Evolutionary conservation across 2,888 invertebrate species (phyloP).

Genomic region (Zonitis immaculata): DNA sequence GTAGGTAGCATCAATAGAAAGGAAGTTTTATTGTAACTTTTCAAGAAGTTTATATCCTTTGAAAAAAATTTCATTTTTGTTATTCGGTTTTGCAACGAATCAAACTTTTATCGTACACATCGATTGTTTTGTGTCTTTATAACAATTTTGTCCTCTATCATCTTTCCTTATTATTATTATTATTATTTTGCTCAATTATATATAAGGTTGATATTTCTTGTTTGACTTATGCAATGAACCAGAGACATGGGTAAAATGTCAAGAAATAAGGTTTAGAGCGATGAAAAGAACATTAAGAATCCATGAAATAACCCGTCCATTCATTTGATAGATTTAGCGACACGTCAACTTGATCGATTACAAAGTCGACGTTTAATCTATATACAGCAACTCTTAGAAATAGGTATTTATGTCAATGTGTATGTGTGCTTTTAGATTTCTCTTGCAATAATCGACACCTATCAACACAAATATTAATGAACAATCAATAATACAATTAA

Average conservation of each 20-base stretch:
- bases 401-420: neutral
- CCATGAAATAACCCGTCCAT: constrained; percentile 24
- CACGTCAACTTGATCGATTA: constrained; percentile 24
- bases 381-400: constrained; percentile 5
- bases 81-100: neutral
- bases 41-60: constrained; percentile 2
- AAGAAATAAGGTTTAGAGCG: neutral
- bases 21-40: constrained; percentile 8
- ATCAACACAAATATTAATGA: too few relatives aligned
- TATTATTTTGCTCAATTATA: neutral
- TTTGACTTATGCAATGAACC: neutral
- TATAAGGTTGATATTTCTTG: neutral
- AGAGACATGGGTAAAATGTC: neutral
- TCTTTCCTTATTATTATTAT: too few relatives aligned
- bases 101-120: neutral
- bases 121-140: neutral
- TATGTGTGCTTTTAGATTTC: constrained; percentile 6
- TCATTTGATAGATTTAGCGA: constrained; percentile 22
- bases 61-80: constrained; percentile 1
- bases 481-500: neutral
- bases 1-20: neutral
- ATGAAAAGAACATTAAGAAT: constrained; percentile 11
- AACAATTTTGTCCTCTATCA: neutral
- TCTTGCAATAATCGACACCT: constrained; percentile 8
- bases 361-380: constrained; percentile 27